Evolutionary conservation across 2,797 vertebrate genomes (phyloP), one percentile per base, ranked within the genome.

Genomic region (Oreonectes daqikongensis): DNA sequence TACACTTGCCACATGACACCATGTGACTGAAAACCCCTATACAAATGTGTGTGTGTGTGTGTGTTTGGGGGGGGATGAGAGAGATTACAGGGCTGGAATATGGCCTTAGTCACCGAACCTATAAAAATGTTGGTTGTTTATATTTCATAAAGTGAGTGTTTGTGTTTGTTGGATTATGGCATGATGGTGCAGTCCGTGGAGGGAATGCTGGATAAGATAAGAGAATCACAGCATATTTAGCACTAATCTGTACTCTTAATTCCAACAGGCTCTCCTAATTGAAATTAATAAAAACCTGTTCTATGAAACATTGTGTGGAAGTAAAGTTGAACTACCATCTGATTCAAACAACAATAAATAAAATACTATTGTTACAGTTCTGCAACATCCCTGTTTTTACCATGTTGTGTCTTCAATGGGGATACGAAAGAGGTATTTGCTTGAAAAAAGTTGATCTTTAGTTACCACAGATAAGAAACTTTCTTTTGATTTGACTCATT

Each of bases 161-260:
- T 8, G 52, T 59, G 32, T 77, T 77, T 17, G 50, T 22, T 77
- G 55, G 53, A 50, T 53, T 40, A 69, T 17, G 17, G 2, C 24
- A 22, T 20, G 32, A 55, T 75, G 72, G 65, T 72, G 40, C 72
- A 79, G 71, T 65, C 69, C 26, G 22, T 32, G 28, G 14, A 78
- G 59, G 61, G 30, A 61, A 73, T 40, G 38, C 26, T 60, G 68
- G 69, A 69, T 83, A 71, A 76, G 38, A 64, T 35, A 66, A 35
- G 68, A 76, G 75, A 69, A 38, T 73, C 76, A 77, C 46, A 55
- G 50, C 74, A 76, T 79, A 79, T 44, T 50, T 63, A 79, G 20
- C 68, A 48, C 53, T 68, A 52, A 77, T 72, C 69, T 72, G 46
- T 72, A 42, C 63, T 69, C 69, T 60, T 67, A 75, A 80, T 76